Conservation (phyloP, 2,113 vertebrate species). For the Dasyprocta punctata region DNA sequence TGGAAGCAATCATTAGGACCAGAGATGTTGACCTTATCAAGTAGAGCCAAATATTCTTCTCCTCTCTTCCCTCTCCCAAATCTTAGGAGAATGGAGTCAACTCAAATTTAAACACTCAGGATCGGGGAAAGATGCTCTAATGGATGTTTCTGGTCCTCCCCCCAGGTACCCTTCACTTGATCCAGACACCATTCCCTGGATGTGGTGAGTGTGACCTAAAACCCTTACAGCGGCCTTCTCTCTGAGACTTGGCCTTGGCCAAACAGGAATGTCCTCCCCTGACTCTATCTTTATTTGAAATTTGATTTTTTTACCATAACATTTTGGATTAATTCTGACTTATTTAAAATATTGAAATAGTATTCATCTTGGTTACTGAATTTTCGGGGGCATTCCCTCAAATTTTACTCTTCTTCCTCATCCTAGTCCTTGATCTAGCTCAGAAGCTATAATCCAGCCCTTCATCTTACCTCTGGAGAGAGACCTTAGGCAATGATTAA, state of each 20-base stretch:
- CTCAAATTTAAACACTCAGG: background rate
- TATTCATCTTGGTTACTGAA: background rate
- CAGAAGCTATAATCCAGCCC: background rate
- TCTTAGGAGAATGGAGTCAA: background rate
- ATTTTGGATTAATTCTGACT: constrained; percentile 15
- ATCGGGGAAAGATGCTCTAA: background rate
- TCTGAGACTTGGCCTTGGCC: background rate
- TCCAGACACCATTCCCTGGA: background rate
- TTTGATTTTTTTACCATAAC: background rate
- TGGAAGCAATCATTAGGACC: background rate
- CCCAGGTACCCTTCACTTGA: background rate
- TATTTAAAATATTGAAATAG: constrained; percentile 11
- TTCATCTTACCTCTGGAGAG: background rate
- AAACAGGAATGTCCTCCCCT: background rate
- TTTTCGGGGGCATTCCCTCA: background rate
- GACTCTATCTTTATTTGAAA: constrained; percentile 40
- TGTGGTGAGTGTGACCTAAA: background rate
- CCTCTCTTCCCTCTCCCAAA: background rate
- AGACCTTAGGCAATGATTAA: constrained; percentile 37
- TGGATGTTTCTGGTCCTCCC: background rate
- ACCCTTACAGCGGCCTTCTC: background rate
- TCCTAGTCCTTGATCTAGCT: background rate
- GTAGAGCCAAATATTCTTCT: background rate
- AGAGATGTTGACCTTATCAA: background rate
- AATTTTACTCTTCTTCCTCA: background rate